These are phyloP conservation scores for Globicephala melas DNA, from an alignment of 2,113 vertebrate genomes.

Conservation along the genomic window DNA sequence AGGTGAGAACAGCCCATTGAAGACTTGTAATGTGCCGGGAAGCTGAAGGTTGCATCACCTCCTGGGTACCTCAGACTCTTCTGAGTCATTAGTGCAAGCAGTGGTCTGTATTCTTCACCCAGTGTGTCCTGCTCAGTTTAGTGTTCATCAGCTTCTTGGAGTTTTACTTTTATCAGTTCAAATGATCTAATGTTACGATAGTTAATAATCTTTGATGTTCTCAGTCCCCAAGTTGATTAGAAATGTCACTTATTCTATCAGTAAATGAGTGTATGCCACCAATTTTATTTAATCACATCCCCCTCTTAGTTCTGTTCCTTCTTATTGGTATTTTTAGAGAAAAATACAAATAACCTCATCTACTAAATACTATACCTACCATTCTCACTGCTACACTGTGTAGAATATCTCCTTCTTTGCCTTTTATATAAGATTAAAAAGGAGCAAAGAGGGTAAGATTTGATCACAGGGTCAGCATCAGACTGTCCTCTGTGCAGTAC, in stretches of 20 bases:
- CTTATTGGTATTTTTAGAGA: slow-evolving; percentile 10
- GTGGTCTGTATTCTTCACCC: background rate
- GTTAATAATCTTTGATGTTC: background rate
- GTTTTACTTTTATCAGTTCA: background rate
- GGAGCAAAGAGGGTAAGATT: background rate
- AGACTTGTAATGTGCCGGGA: background rate
- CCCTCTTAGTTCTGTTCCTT: background rate
- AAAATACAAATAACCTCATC: background rate
- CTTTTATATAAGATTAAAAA: background rate
- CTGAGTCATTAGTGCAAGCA: background rate
- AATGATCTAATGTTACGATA: background rate
- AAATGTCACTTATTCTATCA: background rate
- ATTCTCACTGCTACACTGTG: background rate
- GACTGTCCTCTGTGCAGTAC: background rate
- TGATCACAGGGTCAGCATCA: background rate
- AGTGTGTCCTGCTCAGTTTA: background rate
- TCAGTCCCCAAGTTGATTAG: background rate
- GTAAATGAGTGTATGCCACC: background rate
- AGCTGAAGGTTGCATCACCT: background rate
- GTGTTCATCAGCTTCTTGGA: background rate
- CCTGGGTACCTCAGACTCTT: background rate
- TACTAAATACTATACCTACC: background rate
- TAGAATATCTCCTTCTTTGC: background rate
- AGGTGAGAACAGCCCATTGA: background rate
- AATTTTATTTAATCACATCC: background rate